A percentile compares a stretch with the other conserved stretches of the same genome.
These are phyloP conservation scores for Brachyhypopomus occidentalis DNA, from an alignment of 2,113 vertebrate species.

Conservation along the genomic window DNA sequence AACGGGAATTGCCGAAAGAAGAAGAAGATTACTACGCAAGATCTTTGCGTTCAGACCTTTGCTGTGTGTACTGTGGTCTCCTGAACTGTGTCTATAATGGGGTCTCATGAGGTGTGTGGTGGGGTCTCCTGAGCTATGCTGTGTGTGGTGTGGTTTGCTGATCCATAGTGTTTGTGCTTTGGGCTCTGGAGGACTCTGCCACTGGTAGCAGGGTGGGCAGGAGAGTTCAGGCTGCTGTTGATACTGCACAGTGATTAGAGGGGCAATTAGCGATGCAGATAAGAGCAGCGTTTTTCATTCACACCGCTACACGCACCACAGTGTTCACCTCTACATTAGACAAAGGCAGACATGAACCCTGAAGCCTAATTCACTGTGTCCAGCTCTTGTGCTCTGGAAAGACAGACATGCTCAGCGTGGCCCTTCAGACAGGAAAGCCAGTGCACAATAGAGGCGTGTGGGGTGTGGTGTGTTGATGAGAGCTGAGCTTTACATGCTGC, in stretches of 20 bases:
- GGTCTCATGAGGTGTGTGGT: too few relatives aligned
- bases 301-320: background rate
- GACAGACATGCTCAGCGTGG: background rate
- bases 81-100: too few relatives aligned
- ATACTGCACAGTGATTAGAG: background rate
- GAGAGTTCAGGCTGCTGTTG: background rate
- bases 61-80: too few relatives aligned
- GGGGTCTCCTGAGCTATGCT: too few relatives aligned
- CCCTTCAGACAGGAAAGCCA: background rate
- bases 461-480: background rate
- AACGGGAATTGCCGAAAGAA: too few relatives aligned
- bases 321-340: background rate
- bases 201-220: background rate
- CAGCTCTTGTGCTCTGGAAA: background rate
- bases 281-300: conserved; percentile 5
- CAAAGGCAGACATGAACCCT: background rate
- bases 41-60: too few relatives aligned
- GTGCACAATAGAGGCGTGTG: background rate
- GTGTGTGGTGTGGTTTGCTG: too few relatives aligned
- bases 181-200: background rate
- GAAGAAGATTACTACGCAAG: too few relatives aligned
- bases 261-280: conserved; percentile 1
- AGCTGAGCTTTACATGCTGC: background rate
- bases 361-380: background rate
- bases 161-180: background rate